Conservation (phyloP, 2,888 invertebrate genomes). For the Pristionchus japonicus region DNA sequence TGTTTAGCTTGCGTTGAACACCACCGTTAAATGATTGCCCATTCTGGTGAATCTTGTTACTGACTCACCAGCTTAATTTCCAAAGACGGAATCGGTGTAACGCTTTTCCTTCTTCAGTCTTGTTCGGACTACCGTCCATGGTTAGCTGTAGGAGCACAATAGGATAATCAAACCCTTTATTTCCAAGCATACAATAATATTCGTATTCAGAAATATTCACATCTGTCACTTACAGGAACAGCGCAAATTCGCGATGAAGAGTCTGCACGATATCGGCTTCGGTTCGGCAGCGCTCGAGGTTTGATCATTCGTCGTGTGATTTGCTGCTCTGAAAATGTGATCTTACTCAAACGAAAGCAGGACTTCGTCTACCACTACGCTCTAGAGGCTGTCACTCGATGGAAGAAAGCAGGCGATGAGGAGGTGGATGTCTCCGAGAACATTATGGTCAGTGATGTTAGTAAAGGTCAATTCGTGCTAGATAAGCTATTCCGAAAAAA, state of each 20-base stretch:
- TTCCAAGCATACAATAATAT: neutral
- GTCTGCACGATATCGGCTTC: neutral
- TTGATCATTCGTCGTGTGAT: neutral
- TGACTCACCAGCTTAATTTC: too few relatives aligned
- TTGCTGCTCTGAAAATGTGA: too few relatives aligned
- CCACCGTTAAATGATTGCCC: too few relatives aligned
- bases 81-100: too few relatives aligned
- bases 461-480: neutral
- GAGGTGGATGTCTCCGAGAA: neutral
- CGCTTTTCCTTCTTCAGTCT: too few relatives aligned
- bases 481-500: neutral
- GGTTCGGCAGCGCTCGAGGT: neutral
- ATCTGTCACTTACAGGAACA: too few relatives aligned
- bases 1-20: neutral
- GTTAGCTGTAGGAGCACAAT: neutral
- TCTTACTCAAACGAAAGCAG: neutral
- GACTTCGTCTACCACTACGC: neutral
- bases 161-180: neutral
- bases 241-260: slow-evolving; percentile 1
- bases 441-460: slow-evolving; percentile 14
- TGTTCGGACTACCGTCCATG: too few relatives aligned
- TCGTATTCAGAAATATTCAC: neutral
- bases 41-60: too few relatives aligned
- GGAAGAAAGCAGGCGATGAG: neutral
- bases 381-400: neutral